These are phyloP conservation scores for Oncorhynchus masou DNA, from an alignment of 2,113 vertebrate species.

Conservation along the genomic window DNA sequence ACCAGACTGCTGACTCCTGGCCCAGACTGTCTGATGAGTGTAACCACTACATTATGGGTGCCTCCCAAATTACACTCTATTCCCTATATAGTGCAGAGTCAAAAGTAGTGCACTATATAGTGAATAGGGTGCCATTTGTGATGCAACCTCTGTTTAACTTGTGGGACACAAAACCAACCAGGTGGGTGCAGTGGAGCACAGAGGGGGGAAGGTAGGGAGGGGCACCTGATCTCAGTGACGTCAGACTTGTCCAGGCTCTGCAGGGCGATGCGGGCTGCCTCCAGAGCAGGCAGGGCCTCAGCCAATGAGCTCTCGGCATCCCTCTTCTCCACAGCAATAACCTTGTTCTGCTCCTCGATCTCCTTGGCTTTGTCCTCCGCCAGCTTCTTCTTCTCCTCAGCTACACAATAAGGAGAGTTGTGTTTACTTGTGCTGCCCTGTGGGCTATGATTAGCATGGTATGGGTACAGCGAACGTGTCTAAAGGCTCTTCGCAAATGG, in stretches of 20 bases:
- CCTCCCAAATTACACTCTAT: no score
- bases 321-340: constrained; percentile 85
- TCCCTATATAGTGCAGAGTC: no score
- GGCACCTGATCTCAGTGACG: constrained; percentile 93
- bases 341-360: constrained; percentile 88
- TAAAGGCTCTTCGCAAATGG: no score
- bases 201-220: not conserved
- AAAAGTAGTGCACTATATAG: no score
- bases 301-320: constrained; percentile 86
- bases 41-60: no score
- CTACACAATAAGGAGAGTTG: constrained; percentile 59
- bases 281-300: constrained; percentile 87
- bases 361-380: constrained; percentile 89
- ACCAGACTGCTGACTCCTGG: not conserved
- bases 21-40: no score
- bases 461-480: not conserved
- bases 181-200: not conserved
- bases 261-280: constrained; percentile 86
- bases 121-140: not conserved
- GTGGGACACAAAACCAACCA: not conserved
- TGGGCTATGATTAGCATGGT: not conserved
- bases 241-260: constrained; percentile 93
- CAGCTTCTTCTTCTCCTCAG: constrained; percentile 88
- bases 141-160: not conserved
- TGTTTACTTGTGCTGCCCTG: not conserved